Evolutionary conservation across 92 coral and sea anemone species (phyloP), one percentile per base, ranked within the genome.

Genomic region (Actinostola sp.): DNA sequence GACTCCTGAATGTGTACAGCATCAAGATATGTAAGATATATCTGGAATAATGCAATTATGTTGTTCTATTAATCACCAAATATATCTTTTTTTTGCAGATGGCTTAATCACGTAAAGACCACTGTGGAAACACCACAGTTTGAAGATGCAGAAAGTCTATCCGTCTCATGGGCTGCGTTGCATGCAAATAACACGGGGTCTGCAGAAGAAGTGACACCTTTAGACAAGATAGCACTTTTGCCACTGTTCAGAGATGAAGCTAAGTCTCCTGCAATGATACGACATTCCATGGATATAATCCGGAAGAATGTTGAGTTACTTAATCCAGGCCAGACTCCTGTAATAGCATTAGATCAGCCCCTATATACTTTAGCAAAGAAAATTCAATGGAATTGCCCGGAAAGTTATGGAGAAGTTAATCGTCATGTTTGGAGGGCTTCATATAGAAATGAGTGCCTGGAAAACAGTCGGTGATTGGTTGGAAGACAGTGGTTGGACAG

Each of bases 171-270:
- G 80, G 89, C 76, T 39, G 84, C 89, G 4, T 84, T 71, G 70
- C 84, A 78, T 60, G 79, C 84, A 32, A 78, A 80, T 63, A n/a
- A n/a, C n/a, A n/a, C n/a, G n/a, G n/a, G n/a, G n/a, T n/a, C n/a
- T n/a, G n/a, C n/a, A n/a, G n/a, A n/a, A n/a, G n/a, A n/a, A n/a
- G n/a, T n/a, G n/a, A n/a, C n/a, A n/a, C n/a, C n/a, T n/a, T n/a
- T n/a, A n/a, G n/a, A n/a, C n/a, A n/a, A n/a, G n/a, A n/a, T n/a
- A n/a, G 76, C 88, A 25, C 63, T 80, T 33, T 60, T 86, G 17
- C 88, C 92, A n/a, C 83, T 86, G 45, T 86, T 82, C 51, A 81
- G 87, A 11, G 91, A 86, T 62, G 59, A 81, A 46, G 86, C 90
- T 39, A 85, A 73, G 86, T 80, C 83, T 12, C 62, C 68, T 50